phyloP scores from a whole-genome alignment of 2,113 vertebrate species.

The Neolamprologus kungweensis region DNA sequence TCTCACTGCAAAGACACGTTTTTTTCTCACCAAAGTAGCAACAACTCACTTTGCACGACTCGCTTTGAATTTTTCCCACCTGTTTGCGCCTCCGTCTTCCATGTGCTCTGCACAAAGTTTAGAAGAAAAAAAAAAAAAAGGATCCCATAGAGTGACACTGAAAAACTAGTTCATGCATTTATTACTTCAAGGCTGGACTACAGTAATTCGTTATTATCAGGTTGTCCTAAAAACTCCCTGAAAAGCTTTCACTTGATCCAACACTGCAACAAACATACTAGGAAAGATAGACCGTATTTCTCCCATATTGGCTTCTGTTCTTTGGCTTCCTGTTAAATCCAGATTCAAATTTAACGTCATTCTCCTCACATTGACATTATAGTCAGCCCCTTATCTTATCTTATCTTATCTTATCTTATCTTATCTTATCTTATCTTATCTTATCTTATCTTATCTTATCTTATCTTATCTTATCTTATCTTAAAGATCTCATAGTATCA shows the following conservation, averaged over 20 bases:
- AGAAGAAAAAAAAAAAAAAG: background rate
- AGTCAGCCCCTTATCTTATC: background rate
- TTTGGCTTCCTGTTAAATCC: background rate
- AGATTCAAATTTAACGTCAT: background rate
- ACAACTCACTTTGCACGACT: background rate
- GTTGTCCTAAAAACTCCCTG: background rate
- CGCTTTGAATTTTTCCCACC: background rate
- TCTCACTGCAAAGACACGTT: background rate
- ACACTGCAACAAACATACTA: background rate
- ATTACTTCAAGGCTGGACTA: background rate
- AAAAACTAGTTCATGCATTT: background rate
- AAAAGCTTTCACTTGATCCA: background rate
- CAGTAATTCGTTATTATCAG: background rate
- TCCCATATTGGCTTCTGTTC: background rate
- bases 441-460: background rate
- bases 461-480: background rate
- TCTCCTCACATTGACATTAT: background rate
- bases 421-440: background rate
- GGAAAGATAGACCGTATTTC: background rate
- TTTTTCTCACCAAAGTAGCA: background rate
- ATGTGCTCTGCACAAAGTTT: background rate
- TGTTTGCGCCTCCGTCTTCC: background rate
- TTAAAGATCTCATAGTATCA: background rate
- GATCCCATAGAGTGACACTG: background rate
- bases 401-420: background rate